Evolutionary conservation across 2,113 vertebrate genomes (phyloP).

Genomic region (Taurulus bubalis): DNA sequence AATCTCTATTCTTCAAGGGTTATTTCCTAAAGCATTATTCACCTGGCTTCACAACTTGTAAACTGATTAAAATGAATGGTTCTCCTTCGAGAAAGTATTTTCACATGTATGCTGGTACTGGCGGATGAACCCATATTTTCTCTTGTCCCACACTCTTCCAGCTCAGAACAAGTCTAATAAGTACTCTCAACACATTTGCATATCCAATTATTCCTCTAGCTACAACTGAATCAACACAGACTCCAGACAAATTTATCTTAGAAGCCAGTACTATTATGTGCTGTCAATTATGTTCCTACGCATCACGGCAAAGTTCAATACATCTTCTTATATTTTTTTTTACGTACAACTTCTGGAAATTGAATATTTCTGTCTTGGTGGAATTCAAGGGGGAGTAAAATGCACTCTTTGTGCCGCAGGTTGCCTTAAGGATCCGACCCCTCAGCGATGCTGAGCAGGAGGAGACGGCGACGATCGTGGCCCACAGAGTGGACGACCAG

Average conservation of each 20-base stretch:
- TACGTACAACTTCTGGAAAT: background rate
- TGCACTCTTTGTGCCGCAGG: slow-evolving; percentile 75
- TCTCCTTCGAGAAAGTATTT: background rate
- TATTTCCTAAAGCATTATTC: background rate
- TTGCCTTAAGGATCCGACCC: slow-evolving; percentile 91
- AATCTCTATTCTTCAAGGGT: background rate
- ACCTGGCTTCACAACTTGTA: background rate
- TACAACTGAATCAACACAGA: background rate
- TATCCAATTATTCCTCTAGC: background rate
- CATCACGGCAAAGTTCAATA: background rate
- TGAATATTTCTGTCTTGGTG: background rate
- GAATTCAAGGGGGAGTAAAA: background rate
- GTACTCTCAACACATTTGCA: background rate
- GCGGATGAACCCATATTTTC: background rate
- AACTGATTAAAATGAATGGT: background rate
- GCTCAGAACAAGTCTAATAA: background rate
- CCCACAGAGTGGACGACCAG: slow-evolving; percentile 91
- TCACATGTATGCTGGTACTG: background rate
- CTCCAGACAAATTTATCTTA: background rate
- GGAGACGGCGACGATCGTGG: slow-evolving; percentile 88
- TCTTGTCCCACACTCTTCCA: background rate
- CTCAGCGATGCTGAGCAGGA: slow-evolving; percentile 89
- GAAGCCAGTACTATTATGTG: background rate
- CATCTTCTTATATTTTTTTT: slow-evolving; percentile 1
- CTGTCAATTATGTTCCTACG: background rate